Evolutionary conservation across 2,113 vertebrate species (phyloP).

Genomic region (Lontra canadensis): DNA sequence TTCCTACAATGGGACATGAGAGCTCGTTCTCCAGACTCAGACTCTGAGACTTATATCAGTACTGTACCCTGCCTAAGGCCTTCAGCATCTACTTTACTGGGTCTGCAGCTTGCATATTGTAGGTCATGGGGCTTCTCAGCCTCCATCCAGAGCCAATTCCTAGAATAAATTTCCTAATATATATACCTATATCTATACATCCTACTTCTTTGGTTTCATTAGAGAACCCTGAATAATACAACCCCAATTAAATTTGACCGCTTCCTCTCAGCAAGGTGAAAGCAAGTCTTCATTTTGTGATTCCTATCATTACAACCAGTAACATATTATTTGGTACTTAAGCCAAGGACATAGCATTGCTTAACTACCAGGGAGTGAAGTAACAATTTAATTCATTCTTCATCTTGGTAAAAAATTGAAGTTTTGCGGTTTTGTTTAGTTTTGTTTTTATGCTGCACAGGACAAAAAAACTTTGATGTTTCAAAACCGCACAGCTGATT

Average conservation of each 20-base stretch:
- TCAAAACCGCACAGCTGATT: not conserved
- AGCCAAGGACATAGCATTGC: not conserved
- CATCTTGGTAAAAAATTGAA: not conserved
- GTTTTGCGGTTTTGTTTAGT: not conserved
- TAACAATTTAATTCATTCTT: not conserved
- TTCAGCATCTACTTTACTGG: not conserved
- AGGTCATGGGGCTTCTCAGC: no score
- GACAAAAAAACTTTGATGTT: not conserved
- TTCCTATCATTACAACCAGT: not conserved
- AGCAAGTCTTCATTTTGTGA: not conserved
- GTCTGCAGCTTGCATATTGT: not conserved
- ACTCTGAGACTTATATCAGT: not conserved
- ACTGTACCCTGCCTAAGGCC: not conserved
- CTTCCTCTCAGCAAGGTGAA: not conserved
- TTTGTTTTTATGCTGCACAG: not conserved
- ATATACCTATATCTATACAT: not conserved
- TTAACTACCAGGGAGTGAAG: not conserved
- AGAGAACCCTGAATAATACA: not conserved
- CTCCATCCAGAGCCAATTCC: not conserved
- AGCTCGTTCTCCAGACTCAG: not conserved
- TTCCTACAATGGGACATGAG: not conserved
- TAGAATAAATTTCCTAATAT: not conserved
- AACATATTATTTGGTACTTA: not conserved
- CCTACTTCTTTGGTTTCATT: not conserved
- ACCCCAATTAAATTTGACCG: not conserved